Base-by-base conservation (phyloP, 2,888 invertebrate genomes). In the Limnephilus auricula region DNA sequence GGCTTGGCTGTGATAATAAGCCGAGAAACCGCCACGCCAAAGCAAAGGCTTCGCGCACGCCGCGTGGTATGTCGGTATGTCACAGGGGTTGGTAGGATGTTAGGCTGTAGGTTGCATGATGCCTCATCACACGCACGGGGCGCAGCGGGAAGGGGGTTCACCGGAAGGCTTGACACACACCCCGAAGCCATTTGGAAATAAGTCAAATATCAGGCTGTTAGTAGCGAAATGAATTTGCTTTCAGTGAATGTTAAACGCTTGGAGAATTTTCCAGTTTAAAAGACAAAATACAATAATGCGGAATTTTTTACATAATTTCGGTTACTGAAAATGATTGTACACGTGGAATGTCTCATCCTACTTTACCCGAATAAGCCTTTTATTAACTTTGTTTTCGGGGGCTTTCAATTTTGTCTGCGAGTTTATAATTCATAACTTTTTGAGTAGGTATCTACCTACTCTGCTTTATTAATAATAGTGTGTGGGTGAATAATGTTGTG, bases 111-210 rank as follows among this genome's bases (percentile, higher is more conserved):
- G 34, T 86, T 86, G 86, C 86, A 50, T 85, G 85, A 45, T 50
- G 50, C 31, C 86, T 65, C 50, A 31, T 45, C 40, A 86, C 86
- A 50, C 50, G 86, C 86, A 86, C 31, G 45, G 50, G 25, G 84
- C n/a, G n/a, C 13, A 30, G 84, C 12, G n/a, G 85, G 84, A 34
- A 25, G 84, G 85, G 85, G 85, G 85, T 45, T 37, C 34, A 85
- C 65, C 40, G 86, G 65, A 86, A 86, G 86, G 86, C 40, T 45
- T 86, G 86, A 86, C 86, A 86, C 50, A 86, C 50, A 85, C 86
- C 86, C 86, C 30, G 86, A 45, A 86, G 86, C 86, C 86, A 86
- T 86, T 50, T 18, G 10, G 85, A 86, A 82, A 45, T 86, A 86
- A 86, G 50, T 86, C 65, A 86, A 86, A 86, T 86, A 50, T 86